A percentile compares a stretch with the other conserved stretches of the same genome.
Conservation (phyloP, 2,797 vertebrate genomes). For the Xiphophorus birchmanni region DNA sequence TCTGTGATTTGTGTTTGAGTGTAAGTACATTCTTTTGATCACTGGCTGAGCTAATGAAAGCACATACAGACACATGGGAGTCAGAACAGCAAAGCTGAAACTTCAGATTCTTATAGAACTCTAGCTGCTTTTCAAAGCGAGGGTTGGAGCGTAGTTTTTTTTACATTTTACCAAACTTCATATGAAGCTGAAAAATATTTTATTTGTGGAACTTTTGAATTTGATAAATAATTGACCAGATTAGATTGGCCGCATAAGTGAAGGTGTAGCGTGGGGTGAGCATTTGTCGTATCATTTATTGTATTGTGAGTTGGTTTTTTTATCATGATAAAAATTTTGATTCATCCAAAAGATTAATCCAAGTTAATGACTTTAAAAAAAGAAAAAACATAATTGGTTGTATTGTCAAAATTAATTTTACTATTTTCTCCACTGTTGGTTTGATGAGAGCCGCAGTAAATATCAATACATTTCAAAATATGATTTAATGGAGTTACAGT, state of each 20-base stretch:
- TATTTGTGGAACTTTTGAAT: constrained; percentile 21
- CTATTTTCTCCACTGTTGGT: neutral
- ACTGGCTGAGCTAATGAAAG: constrained; percentile 70
- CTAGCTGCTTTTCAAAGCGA: constrained; percentile 36
- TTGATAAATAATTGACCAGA: neutral
- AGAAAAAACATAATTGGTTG: neutral
- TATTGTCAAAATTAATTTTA: neutral
- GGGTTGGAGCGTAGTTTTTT: constrained; percentile 1
- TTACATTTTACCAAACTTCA: neutral
- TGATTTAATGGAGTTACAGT: neutral
- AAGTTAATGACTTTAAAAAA: neutral
- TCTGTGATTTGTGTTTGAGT: constrained; percentile 59
- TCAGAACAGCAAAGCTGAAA: constrained; percentile 34
- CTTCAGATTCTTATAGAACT: constrained; percentile 35
- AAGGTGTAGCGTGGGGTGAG: neutral
- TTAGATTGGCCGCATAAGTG: neutral
- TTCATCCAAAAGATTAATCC: neutral
- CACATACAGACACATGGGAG: constrained; percentile 58
- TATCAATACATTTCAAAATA: neutral
- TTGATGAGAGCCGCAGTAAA: neutral
- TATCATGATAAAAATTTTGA: neutral
- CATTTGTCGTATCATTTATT: neutral
- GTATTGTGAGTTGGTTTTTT: neutral
- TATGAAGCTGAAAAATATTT: constrained; percentile 26
- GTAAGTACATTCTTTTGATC: constrained; percentile 70